Base-by-base conservation (phyloP, 92 coral and sea anemone species). In the Paramuricea clavata region DNA sequence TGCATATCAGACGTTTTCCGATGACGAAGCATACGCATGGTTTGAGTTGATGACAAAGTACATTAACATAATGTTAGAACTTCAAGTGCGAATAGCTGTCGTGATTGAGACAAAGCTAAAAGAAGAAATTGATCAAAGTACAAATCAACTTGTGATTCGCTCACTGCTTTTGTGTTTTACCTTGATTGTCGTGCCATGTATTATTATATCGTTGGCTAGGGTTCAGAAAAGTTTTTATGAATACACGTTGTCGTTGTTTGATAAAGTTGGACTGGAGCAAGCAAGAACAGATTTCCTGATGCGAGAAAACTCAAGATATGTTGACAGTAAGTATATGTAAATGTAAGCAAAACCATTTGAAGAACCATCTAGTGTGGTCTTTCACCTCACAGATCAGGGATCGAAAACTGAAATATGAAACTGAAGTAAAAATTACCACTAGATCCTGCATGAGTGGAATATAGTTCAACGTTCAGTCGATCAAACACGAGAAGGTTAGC, bases 261-360 rank as follows among this genome's bases (percentile, higher is more conserved):
- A 56, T 56, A 78, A 26, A 78, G 83, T 56, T 52, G 69, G 69
- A 12, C 41, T 78, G 49, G 83, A 78, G 61, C 83, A 78, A 78
- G 83, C 42, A 28, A 60, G 83, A 28, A 78, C 83, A 30, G 83
- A 78, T 33, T 78, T 78, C 31, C 28, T 78, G 12, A 78, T 78
- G 83, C 25, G 50, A 28, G 83, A 78, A 56, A 78, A 78, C 39
- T n/a, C 83, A 56, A 28, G 83, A 56, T 26, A 78, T 33, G 83
- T 78, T 78, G 69, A 78, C 1, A 56, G 83, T 78, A 31, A 60
- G 68, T 60, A 26, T 39, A 39, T 39, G 10, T 39, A 39, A 39
- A 39, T 39, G 4, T 39, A 4, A 39, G 44, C 5, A 10, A 39
- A 39, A 39, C 10, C n/a, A n/a, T n/a, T n/a, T n/a, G n/a, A n/a